phyloP scores from a whole-genome alignment of 1,140 invertebrate species.

The Drosophila kepulauana region DNA sequence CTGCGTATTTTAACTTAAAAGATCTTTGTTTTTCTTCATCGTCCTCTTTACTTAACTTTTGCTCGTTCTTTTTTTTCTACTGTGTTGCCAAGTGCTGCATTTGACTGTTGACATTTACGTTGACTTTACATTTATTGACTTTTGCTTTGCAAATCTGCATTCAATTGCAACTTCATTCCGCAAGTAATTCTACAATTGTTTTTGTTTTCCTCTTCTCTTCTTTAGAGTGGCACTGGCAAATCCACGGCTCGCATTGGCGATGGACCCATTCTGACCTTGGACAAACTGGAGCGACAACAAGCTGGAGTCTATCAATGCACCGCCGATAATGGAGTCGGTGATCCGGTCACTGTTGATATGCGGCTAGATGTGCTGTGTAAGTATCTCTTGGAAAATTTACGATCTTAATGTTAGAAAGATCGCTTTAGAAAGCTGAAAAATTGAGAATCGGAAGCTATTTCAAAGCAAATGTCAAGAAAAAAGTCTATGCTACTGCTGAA shows the following conservation, averaged over 20 bases:
- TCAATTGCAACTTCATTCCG: conserved; percentile 2
- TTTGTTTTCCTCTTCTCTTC: not conserved
- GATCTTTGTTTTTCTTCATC: conserved; percentile 37
- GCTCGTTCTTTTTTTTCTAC: conserved; percentile 6
- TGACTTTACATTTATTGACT: conserved; percentile 53
- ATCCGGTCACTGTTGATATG: conserved; percentile 88
- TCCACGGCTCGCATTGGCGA: conserved; percentile 86
- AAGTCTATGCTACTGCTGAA: too few species aligned
- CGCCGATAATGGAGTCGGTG: conserved; percentile 89
- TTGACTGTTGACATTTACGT: conserved; percentile 71
- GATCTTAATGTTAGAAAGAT: too few species aligned
- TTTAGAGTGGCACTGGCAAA: conserved; percentile 80
- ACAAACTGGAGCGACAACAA: conserved; percentile 88
- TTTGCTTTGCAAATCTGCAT: not conserved
- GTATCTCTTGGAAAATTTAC: conserved; percentile 60
- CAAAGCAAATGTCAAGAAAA: too few species aligned
- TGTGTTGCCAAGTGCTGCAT: conserved; percentile 52
- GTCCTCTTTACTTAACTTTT: conserved; percentile 22
- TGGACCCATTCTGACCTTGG: conserved; percentile 88
- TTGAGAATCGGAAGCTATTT: too few species aligned
- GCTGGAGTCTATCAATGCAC: conserved; percentile 89
- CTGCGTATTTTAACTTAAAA: conserved; percentile 12
- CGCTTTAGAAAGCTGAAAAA: too few species aligned
- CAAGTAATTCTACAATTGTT: not conserved
- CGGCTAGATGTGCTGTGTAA: conserved; percentile 88